Evolutionary conservation across 2,888 invertebrate species (phyloP).

Genomic region (Altica lythri): DNA sequence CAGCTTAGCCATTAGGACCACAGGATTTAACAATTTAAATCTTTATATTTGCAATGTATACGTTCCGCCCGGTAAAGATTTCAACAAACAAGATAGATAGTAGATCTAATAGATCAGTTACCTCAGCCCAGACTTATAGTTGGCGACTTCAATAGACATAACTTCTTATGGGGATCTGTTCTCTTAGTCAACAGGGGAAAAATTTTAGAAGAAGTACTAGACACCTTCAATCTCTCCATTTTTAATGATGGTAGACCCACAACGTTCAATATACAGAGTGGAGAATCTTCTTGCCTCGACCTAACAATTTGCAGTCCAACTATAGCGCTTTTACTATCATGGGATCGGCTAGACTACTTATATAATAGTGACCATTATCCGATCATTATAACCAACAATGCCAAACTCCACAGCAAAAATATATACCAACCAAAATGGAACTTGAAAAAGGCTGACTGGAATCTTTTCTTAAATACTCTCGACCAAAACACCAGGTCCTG

Average conservation of each 20-base stretch:
- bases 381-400: not conserved
- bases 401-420: no score
- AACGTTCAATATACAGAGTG: not conserved
- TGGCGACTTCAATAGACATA: conserved; percentile 5
- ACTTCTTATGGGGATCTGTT: not conserved
- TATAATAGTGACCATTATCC: not conserved
- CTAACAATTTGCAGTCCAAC: not conserved
- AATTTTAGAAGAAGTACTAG: not conserved
- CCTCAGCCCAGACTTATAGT: not conserved
- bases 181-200: not conserved
- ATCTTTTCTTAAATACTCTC: not conserved
- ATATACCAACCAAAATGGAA: not conserved
- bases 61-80: not conserved
- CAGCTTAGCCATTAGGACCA: not conserved
- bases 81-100: not conserved
- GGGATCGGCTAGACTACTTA: not conserved
- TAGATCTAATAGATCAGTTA: not conserved
- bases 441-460: not conserved
- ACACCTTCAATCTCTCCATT: not conserved
- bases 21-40: not conserved
- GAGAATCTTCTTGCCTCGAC: not conserved
- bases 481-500: not conserved
- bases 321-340: not conserved
- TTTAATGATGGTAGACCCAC: not conserved
- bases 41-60: not conserved